Evolutionary conservation across 1,140 invertebrate genomes (phyloP), one percentile per base, ranked within the genome.

Genomic region (Saxidomus purpurata): DNA sequence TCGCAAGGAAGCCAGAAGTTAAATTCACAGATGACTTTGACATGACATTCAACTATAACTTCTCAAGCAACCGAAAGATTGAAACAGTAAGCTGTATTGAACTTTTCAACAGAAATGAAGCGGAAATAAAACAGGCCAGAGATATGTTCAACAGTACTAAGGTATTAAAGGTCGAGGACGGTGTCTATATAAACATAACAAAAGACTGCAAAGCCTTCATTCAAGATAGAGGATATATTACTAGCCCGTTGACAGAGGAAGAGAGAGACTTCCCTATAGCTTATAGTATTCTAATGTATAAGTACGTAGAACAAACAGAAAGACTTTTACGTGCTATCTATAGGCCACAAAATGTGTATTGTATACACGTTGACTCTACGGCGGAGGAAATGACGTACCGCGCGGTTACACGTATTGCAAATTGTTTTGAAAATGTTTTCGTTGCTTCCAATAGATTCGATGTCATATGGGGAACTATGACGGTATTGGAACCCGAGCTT

Each of bases 281-380:
- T 1, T 95, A 89, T 83, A 93, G 93, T 81, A 89, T 95, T 22
- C 43, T 95, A 0, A 89, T 94, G 2, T 94, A 92, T 67, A 93
- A 93, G 52, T 88, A 93, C 36, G 71, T 93, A 0, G 91, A 91
- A 40, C 94, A 95, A 88, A 85, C 93, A 13, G 94, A 94, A 67
- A 84, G 88, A 17, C 80, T 95, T 25, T 80, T 95, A 0, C 77
- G 92, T 13, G 91, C 93, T 0, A 93, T 95, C 19, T 95, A 95
- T 67, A 90, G 94, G 15, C 95, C 95, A 0, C 94, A 95, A 43
- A 95, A 95, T 76, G 69, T 91, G 0, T 95, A 95, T 71, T 95
- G 95, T 88, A 85, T 95, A 34, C 95, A 95, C 67, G 90, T 95
- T 0, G 95, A 95, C 89, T 69, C 52, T 1, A 95, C 94, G 79